Evolutionary conservation across 2,797 vertebrate species (phyloP), one percentile per base, ranked within the genome.

Genomic region (Liasis olivaceus): DNA sequence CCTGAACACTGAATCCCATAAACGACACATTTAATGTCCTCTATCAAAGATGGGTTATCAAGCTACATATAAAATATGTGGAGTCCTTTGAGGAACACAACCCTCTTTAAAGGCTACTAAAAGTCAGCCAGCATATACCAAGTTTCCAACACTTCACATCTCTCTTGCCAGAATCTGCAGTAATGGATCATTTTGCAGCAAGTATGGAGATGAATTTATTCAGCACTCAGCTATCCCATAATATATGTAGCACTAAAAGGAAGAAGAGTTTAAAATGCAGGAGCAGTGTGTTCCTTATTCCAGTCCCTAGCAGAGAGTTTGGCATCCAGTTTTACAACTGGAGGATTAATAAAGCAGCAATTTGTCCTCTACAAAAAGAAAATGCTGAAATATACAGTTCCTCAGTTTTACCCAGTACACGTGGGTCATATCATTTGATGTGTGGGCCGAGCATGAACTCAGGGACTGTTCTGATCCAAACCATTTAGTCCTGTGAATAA

Each of bases 341-440:
- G 84, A 87, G 66, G 20, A 17, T 64, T 87, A 60, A 90, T 90
- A 87, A 93, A 93, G 62, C 20, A 87, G 92, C 42, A 87, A 64
- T 87, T 54, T 8, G 8, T 26, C 54, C 28, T 90, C 62, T 24
- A 13, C 24, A 36, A 36, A 31, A 69, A 47, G 0, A 87, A 8
- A 6, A n/a, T n/a, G 51, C 60, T 47, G 62, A 89, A 89, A 92
- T 92, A 85, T 85, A 85, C 59, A 89, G 63, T 59, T 47, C 47
- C 13, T 66, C 36, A 13, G n/a, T 51, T 81, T n/a, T 60, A 56
- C 59, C 26, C 36, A 60, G 63, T 9, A 59, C 26, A 47, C 9
- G 31, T 5, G 11, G 81, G 88, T 92, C 54, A 26, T 84, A 59
- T 72, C 20, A 5, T 12, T 69, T 17, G 88, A 51, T 26, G 62